Base-by-base conservation (phyloP, 1,140 invertebrate species). In the Macrobrachium rosenbergii region DNA sequence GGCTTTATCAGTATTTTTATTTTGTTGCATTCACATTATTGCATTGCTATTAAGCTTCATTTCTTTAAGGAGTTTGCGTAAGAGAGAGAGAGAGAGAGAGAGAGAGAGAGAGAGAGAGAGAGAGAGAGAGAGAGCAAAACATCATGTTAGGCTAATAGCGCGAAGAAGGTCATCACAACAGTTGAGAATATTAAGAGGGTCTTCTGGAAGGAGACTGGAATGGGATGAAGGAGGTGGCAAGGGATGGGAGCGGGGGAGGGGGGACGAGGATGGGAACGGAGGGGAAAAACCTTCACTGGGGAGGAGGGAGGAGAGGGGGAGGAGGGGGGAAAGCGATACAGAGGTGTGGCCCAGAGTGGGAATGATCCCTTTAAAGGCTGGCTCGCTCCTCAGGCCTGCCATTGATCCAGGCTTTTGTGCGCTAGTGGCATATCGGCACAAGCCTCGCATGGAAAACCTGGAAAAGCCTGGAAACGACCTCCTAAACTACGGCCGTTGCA, bases 381-480 rank as follows among this genome's bases (percentile, higher is more conserved):
- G 37, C 84, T 73, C 21, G 37, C 63, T 59, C 78, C 79, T 77
- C 84, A 81, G 64, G 45, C 84, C 78, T 43, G 8, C 79, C 84
- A 87, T 87, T 87, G 84, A 87, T 87, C 84, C 78, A 43, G 78
- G 84, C 84, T 87, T 87, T 87, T 87, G 84, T 87, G 84, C 84
- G 79, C 64, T 69, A 73, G 78, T 87, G 84, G 77, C 72, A 87
- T 87, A 87, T 87, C 77, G 84, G 83, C 83, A 85, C 73, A 43
- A 43, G 72, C 45, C 75, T 10, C 45, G 60, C 75, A 85, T 85
- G 64, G 83, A 78, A 85, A 85, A 79, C 83, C 63, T 85, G 83
- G 76, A 85, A 85, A 85, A 37, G 11, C 21, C 62, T 52, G 75
- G 52, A 10, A 85, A 78, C 58, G 75, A n/a, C 28, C 83, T 78